Conservation (phyloP, 2,888 invertebrate genomes). For the Rhabditoides inermis region DNA sequence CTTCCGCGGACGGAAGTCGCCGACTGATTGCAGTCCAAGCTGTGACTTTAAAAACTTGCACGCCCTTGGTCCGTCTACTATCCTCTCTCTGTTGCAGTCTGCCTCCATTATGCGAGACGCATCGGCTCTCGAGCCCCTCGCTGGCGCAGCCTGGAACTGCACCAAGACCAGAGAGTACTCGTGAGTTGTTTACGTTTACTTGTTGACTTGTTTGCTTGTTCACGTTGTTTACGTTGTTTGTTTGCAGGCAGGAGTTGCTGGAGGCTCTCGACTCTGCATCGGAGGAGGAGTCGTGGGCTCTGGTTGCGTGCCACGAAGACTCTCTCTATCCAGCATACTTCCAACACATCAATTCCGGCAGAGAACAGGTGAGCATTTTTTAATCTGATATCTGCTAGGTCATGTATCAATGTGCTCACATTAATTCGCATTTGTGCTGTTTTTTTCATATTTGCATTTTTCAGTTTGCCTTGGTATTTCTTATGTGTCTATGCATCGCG, state of each 20-base stretch:
- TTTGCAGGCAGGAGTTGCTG: constrained; percentile 11
- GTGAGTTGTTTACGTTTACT: neutral
- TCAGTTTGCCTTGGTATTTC: constrained; percentile 12
- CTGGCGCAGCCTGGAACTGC: constrained; percentile 4
- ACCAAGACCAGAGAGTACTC: neutral
- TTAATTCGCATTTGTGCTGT: neutral
- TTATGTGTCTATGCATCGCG: constrained; percentile 2
- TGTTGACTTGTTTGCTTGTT: neutral
- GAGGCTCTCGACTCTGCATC: constrained; percentile 6
- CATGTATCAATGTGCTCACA: neutral
- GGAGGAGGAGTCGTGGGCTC: constrained; percentile 8
- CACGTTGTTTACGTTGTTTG: neutral
- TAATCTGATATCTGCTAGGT: too few species aligned
- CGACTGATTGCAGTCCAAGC: neutral
- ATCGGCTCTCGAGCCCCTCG: constrained; percentile 6
- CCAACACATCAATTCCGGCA: constrained; percentile 32
- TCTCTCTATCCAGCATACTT: constrained; percentile 29
- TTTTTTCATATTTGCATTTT: neutral
- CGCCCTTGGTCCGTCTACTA: neutral
- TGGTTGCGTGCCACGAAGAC: constrained; percentile 15
- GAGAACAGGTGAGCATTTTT: constrained; percentile 22
- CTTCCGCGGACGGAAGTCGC: too few species aligned
- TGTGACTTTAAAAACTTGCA: neutral
- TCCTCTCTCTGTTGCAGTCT: neutral
- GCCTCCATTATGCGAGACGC: constrained; percentile 7